Evolutionary conservation across 2,113 vertebrate genomes (phyloP).

Genomic region (Oreotrochilus melanogaster): DNA sequence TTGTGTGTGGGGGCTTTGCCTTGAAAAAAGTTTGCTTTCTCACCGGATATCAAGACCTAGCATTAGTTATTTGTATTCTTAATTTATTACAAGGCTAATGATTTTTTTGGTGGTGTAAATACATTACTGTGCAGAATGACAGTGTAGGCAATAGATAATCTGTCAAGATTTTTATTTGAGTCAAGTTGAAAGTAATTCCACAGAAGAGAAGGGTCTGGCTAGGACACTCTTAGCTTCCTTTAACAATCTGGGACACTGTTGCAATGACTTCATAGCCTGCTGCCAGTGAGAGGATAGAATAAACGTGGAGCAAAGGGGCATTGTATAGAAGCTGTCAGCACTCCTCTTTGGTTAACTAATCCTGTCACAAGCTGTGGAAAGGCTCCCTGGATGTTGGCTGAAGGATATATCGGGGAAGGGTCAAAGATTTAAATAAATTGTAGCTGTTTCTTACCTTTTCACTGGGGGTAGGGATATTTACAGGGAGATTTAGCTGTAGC

Average conservation of each 20-base stretch:
- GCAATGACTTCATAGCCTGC: background rate
- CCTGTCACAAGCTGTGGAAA: background rate
- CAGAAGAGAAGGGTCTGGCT: background rate
- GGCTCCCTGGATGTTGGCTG: background rate
- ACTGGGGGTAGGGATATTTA: background rate
- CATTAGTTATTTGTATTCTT: background rate
- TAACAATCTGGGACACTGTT: background rate
- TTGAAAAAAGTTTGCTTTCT: background rate
- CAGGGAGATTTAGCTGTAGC: background rate
- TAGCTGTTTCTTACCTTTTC: background rate
- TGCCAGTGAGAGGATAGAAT: background rate
- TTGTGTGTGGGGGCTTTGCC: background rate
- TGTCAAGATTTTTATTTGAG: background rate
- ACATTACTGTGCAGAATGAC: background rate
- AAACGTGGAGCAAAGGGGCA: background rate
- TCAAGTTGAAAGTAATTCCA: background rate
- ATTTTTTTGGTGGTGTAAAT: background rate
- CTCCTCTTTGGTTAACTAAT: background rate
- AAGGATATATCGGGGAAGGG: background rate
- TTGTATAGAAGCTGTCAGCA: background rate
- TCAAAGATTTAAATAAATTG: background rate
- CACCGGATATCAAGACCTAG: background rate
- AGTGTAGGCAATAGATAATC: background rate
- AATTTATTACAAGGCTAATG: background rate
- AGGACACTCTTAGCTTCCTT: background rate